phyloP scores from a whole-genome alignment of 1,140 invertebrate species.

The Trypoxylus dichotomus region DNA sequence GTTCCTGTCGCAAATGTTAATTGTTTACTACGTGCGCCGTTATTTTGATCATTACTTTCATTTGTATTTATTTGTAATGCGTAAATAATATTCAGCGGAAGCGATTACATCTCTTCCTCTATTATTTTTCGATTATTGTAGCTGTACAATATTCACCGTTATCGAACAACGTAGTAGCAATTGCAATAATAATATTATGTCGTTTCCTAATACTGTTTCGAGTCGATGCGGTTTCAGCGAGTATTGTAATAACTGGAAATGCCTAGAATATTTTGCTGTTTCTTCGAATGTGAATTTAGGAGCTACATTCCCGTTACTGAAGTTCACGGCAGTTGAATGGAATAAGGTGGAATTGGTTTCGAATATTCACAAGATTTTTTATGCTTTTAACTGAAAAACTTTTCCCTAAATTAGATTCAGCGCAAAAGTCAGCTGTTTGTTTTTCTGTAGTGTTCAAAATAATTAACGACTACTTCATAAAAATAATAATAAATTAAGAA shows the following conservation, averaged over 20 bases:
- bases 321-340: too few species aligned
- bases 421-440: too few species aligned
- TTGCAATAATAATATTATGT: background rate
- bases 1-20: background rate
- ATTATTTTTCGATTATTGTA: constrained; percentile 1
- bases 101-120: background rate
- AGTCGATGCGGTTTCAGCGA: background rate
- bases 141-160: background rate
- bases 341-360: too few species aligned
- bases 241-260: background rate
- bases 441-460: too few species aligned
- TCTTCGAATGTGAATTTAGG: too few species aligned
- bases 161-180: background rate
- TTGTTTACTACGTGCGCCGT: background rate
- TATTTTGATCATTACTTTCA: background rate
- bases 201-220: background rate
- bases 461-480: too few species aligned
- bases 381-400: too few species aligned
- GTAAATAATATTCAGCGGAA: background rate
- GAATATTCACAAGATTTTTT: too few species aligned
- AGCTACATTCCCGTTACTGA: too few species aligned
- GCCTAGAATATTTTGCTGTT: too few species aligned
- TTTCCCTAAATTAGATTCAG: too few species aligned
- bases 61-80: background rate
- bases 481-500: too few species aligned